A percentile compares a stretch with the other conserved stretches of the same genome.
Evolutionary conservation across 2,888 invertebrate genomes (phyloP).

Genomic region (Cephalotes varians): DNA sequence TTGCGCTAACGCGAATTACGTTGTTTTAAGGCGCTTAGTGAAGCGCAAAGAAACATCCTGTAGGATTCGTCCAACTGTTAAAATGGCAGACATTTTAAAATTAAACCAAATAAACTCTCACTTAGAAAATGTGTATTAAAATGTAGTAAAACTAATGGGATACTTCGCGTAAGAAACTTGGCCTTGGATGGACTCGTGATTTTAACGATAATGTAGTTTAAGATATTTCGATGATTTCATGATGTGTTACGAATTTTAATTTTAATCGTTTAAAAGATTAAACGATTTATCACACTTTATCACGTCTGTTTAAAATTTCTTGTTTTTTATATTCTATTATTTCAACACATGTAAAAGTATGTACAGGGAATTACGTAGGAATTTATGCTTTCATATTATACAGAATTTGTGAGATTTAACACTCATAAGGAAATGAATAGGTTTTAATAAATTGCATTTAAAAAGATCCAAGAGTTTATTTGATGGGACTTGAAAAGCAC

Average conservation of each 20-base stretch:
- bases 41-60: conserved; percentile 45
- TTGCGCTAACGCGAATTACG: conserved; percentile 51
- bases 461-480: conserved; percentile 5
- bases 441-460: conserved; percentile 13
- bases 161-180: conserved; percentile 4
- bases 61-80: conserved; percentile 31
- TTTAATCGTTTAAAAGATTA: background rate
- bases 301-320: background rate
- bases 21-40: conserved; percentile 40
- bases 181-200: conserved; percentile 4
- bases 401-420: background rate
- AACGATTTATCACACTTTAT: background rate
- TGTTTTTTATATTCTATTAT: background rate
- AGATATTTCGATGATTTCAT: background rate
- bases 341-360: background rate
- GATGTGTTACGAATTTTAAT: background rate
- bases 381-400: background rate
- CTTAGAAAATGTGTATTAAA: background rate
- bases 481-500: conserved; percentile 19
- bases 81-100: conserved; percentile 38
- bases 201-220: conserved; percentile 24
- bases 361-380: background rate
- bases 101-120: conserved; percentile 25
- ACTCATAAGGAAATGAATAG: background rate
- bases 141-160: background rate